Conservation (phyloP, 2,113 vertebrate genomes). For the Bucco capensis region DNA sequence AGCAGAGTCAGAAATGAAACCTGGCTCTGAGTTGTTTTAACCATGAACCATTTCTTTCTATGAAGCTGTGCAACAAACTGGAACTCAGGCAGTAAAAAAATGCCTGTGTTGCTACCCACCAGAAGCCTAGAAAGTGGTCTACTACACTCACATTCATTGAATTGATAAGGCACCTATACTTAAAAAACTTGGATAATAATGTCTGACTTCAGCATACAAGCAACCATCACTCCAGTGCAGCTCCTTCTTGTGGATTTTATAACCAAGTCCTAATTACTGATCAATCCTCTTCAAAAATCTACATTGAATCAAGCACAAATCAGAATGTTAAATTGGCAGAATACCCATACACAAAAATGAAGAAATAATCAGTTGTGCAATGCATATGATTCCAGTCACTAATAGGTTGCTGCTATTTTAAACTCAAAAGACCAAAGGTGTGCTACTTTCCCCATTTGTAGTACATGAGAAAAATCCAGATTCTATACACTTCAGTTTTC, state of each 20-base stretch:
- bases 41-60: constrained; percentile 31
- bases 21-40: constrained; percentile 30
- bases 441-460: background rate
- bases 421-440: background rate
- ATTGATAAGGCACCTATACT: background rate
- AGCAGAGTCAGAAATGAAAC: constrained; percentile 1
- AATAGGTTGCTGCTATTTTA: background rate
- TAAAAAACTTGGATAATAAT: background rate
- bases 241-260: background rate
- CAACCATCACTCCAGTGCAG: background rate
- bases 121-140: constrained; percentile 43
- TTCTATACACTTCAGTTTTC: background rate
- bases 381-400: background rate
- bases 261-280: background rate
- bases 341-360: background rate
- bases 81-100: constrained; percentile 33
- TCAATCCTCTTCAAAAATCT: background rate
- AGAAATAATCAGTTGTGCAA: background rate
- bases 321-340: background rate
- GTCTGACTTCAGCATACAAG: background rate
- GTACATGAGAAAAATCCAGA: background rate
- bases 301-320: background rate
- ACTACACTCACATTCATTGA: background rate
- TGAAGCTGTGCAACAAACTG: constrained; percentile 23
- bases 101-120: constrained; percentile 20